phyloP scores from a whole-genome alignment of 2,797 vertebrate species.

The Pygocentrus nattereri region DNA sequence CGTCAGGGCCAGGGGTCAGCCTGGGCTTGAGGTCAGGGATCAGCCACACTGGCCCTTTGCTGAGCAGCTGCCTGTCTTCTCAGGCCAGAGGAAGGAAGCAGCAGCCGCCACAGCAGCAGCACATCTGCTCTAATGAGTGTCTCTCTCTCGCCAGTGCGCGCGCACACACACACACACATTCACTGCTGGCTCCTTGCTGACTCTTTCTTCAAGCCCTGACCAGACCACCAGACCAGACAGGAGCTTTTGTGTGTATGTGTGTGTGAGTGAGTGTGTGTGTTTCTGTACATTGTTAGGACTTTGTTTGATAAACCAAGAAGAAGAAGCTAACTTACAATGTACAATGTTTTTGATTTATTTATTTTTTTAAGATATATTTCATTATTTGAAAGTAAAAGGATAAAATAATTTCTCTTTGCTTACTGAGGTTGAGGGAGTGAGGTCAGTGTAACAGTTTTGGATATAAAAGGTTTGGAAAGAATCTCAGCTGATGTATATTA shows the following conservation, averaged over 20 bases:
- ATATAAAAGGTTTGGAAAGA: no score
- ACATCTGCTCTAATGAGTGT: slow-evolving; percentile 64
- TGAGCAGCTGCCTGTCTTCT: slow-evolving; percentile 84
- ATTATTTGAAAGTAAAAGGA: no score
- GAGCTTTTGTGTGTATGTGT: slow-evolving; percentile 55
- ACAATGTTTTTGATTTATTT: no score
- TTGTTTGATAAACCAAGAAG: not conserved
- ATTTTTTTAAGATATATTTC: no score
- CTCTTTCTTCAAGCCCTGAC: slow-evolving; percentile 50
- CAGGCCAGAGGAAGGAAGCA: slow-evolving; percentile 78
- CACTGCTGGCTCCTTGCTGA: slow-evolving; percentile 48
- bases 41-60: slow-evolving; percentile 79
- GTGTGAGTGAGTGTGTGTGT: slow-evolving; percentile 27
- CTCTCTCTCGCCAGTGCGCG: not conserved
- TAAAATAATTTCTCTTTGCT: no score
- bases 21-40: slow-evolving; percentile 65
- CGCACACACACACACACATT: slow-evolving; percentile 36
- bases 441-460: no score
- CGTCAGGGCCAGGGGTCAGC: slow-evolving; percentile 50
- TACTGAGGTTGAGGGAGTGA: no score
- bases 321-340: not conserved
- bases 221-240: slow-evolving; percentile 51
- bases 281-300: slow-evolving; percentile 7
- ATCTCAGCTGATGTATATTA: no score
- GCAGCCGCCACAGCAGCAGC: slow-evolving; percentile 80